Conservation (phyloP, 2,797 vertebrate species). For the Sebastes itinus region DNA sequence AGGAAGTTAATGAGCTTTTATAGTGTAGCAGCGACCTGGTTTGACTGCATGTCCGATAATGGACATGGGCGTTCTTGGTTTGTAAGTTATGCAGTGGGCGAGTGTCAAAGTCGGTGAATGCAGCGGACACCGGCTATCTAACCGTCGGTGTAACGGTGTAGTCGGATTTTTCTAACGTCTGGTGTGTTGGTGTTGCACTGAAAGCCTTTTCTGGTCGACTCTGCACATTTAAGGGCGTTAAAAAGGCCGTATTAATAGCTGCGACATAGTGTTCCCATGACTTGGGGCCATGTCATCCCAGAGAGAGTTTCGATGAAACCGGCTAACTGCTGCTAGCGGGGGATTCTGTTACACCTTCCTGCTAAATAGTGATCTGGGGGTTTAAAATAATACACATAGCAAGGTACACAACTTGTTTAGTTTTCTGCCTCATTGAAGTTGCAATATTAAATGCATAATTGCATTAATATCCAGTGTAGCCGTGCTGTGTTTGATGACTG, state of each 20-base stretch:
- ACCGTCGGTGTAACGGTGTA: not conserved
- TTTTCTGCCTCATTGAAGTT: not conserved
- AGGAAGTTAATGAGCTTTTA: not conserved
- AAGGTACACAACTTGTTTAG: not conserved
- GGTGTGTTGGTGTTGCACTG: not conserved
- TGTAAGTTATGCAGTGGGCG: constrained; percentile 32
- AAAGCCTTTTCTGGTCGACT: constrained; percentile 9
- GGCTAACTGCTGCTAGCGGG: constrained; percentile 67
- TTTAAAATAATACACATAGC: constrained; percentile 10
- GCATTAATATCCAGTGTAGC: too few relatives aligned
- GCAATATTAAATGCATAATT: not conserved
- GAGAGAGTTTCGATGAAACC: constrained; percentile 82
- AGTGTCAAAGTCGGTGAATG: constrained; percentile 38
- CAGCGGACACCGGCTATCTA: not conserved
- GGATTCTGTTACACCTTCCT: constrained; percentile 68
- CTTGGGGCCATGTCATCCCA: constrained; percentile 52
- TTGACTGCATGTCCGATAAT: constrained; percentile 52
- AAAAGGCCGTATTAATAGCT: constrained; percentile 76
- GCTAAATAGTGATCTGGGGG: constrained; percentile 64
- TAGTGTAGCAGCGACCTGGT: not conserved
- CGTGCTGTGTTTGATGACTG: not conserved
- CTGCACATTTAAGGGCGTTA: constrained; percentile 56
- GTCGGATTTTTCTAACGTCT: not conserved
- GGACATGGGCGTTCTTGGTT: constrained; percentile 39
- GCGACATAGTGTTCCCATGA: constrained; percentile 72